A percentile compares a stretch with the other conserved stretches of the same genome.
These are phyloP conservation scores for Gallinago undulata DNA, from an alignment of 2,113 vertebrate genomes.

Conservation along the genomic window DNA sequence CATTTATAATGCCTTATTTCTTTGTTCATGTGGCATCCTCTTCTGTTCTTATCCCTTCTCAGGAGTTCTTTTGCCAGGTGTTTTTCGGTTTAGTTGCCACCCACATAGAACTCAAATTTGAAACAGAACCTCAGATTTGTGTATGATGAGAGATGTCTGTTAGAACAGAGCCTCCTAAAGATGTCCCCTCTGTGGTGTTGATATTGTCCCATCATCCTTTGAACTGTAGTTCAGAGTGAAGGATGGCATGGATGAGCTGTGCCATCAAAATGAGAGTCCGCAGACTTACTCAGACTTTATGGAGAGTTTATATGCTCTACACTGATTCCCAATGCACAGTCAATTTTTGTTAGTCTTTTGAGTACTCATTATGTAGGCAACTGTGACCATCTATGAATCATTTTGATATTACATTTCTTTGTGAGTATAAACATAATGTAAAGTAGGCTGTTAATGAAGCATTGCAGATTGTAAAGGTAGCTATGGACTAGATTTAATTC, in stretches of 20 bases:
- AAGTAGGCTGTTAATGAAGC: background rate
- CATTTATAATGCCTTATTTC: background rate
- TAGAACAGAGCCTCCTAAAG: background rate
- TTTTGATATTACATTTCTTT: slow-evolving; percentile 6
- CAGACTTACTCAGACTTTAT: background rate
- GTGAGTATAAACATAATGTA: background rate
- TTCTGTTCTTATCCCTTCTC: background rate
- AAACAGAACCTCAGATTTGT: background rate
- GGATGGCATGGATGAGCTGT: background rate
- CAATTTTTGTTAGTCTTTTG: background rate
- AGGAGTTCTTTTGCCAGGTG: background rate
- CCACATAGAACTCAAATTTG: background rate
- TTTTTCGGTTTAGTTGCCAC: background rate
- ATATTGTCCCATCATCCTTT: background rate
- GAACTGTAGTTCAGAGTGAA: background rate
- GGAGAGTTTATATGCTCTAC: background rate
- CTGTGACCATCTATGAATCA: background rate
- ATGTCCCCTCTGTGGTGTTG: background rate
- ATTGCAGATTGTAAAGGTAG: background rate
- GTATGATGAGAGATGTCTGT: background rate
- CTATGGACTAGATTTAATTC: background rate
- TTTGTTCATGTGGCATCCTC: background rate
- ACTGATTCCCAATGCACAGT: background rate
- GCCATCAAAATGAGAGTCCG: background rate
- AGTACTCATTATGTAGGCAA: background rate